Base-by-base conservation (phyloP, 2,888 invertebrate species). In the Volucella inanis region DNA sequence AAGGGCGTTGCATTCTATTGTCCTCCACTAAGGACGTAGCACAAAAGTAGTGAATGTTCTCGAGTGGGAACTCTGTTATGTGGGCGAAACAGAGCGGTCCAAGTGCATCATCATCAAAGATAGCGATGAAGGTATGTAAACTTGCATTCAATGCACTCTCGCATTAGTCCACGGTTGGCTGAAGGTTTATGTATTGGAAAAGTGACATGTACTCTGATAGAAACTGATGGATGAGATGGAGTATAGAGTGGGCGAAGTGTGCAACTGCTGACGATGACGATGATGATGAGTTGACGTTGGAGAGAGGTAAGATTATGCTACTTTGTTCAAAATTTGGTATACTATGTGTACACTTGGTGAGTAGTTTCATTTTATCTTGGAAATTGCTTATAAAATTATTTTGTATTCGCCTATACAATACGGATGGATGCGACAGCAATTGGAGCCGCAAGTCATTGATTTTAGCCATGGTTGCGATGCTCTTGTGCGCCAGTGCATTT, bases 131-230 rank as follows among this genome's bases (percentile, higher is more conserved):
- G 31, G 70, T 52, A 68, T 65, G 55, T 68, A 64, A 78, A 78
- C 78, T 72, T 83, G 80, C 75, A 80, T 77, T 57, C 81, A 81
- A 57, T 85, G 85, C 76, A 85, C 81, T 72, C 61, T 62, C 22
- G 45, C 67, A 77, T 76, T 72, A 81, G 76, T 43, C 18, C 67
- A 77, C 71, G 77, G 68, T 67, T 81, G 81, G 68, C 54, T 85
- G 81, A 68, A 57, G 18, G 22, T 72, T 77, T 54, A 81, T 77
- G 67, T 72, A 67, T 81, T 64, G 85, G 81, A 81, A 80, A 59
- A 71, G 52, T 61, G 61, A 62, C 55, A 14, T 84, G 79, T 55
- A 54, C 50, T 38, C 61, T 59, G 67, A 81, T 68, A 57, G 55
- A 38, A 12, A 59, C 75, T 52, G 62, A 74, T 62, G 49, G 74